A percentile compares a stretch with the other conserved stretches of the same genome.
phyloP scores from a whole-genome alignment of 2,797 vertebrate species.

The Alca torda region DNA sequence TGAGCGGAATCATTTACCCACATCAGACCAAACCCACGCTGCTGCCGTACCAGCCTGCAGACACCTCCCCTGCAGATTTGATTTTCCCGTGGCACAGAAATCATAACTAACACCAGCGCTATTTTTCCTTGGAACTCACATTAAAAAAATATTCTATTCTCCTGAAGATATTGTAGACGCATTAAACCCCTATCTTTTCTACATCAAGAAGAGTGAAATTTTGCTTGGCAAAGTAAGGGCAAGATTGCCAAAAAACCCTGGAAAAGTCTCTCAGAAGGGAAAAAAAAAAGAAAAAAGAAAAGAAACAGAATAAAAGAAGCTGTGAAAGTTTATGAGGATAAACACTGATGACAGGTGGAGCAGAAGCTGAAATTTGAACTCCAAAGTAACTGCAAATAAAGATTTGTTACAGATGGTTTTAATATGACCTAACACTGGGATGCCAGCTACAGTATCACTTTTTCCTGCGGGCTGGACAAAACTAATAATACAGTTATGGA shows the following conservation, averaged over 20 bases:
- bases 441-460: conserved; percentile 40
- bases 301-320: conserved; percentile 49
- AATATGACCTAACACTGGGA: conserved; percentile 59
- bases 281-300: background rate
- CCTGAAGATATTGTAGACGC: background rate
- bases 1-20: background rate
- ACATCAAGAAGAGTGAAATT: background rate
- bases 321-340: conserved; percentile 67
- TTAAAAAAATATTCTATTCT: background rate
- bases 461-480: conserved; percentile 58
- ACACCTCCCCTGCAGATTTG: background rate
- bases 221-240: background rate
- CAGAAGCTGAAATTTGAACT: conserved; percentile 73
- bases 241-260: conserved; percentile 30
- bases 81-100: background rate
- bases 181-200: background rate
- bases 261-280: conserved; percentile 24
- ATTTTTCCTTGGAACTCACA: background rate
- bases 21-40: background rate
- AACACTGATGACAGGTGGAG: conserved; percentile 76
- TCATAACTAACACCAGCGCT: background rate
- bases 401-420: conserved; percentile 77
- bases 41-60: accelerated
- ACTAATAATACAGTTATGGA: conserved; percentile 31
- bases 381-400: conserved; percentile 74